Conservation (phyloP, 2,113 vertebrate genomes). For the Tragelaphus imberbis region DNA sequence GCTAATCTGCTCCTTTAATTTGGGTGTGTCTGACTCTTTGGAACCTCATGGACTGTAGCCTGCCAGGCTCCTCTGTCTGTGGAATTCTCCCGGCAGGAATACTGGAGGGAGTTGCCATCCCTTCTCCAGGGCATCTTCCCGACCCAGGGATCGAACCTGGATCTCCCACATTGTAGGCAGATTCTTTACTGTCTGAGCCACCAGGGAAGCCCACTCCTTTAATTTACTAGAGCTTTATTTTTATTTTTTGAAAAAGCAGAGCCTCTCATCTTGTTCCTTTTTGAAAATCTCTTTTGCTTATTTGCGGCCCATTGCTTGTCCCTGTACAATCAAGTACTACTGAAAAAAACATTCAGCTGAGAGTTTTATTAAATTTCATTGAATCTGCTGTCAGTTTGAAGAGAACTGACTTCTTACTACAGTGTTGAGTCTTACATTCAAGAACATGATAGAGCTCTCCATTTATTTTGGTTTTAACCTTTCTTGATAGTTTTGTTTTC, state of each 20-base stretch:
- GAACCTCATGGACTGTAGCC: not conserved
- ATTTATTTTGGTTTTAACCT: constrained; percentile 5
- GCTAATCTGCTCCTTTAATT: not conserved
- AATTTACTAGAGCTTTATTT: not conserved
- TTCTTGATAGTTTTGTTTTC: not conserved
- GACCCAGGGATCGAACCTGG: not conserved
- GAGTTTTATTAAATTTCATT: not conserved
- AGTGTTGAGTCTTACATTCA: not conserved
- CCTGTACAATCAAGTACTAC: not conserved
- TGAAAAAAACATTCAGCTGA: not conserved
- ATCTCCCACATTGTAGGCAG: not conserved
- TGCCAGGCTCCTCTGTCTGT: not conserved
- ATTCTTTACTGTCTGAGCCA: not conserved
- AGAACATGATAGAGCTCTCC: not conserved
- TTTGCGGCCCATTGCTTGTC: not conserved
- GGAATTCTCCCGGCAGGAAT: not conserved
- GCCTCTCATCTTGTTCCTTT: not conserved
- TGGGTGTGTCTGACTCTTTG: not conserved
- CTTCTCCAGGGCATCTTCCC: not conserved
- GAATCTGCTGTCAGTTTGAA: not conserved
- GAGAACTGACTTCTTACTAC: not conserved
- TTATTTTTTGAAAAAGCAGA: not conserved
- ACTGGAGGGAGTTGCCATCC: not conserved
- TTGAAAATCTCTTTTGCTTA: not conserved
- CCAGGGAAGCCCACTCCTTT: not conserved